Evolutionary conservation across 2,888 invertebrate species (phyloP).

Genomic region (Ariolimax columbianus): DNA sequence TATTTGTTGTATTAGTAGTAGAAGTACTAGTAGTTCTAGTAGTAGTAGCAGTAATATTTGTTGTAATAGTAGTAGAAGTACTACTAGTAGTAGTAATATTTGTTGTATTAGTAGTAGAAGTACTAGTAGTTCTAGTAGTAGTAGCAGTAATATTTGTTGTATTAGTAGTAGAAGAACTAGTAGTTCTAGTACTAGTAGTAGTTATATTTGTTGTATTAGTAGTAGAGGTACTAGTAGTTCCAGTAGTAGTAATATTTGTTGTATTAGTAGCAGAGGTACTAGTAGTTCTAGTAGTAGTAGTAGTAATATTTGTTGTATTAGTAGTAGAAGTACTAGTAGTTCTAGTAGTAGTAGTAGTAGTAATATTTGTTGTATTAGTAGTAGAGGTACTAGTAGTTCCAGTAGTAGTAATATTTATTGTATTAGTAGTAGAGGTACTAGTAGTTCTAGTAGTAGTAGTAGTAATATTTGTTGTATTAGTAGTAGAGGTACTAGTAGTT

Average conservation of each 20-base stretch:
- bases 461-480: background rate
- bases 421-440: background rate
- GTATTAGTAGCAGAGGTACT: background rate
- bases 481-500: background rate
- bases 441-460: background rate
- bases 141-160: background rate
- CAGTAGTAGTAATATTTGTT: background rate
- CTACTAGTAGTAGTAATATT: background rate
- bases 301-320: background rate
- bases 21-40: background rate
- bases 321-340: background rate
- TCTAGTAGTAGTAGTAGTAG: background rate
- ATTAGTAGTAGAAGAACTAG: conserved; percentile 1
- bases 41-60: background rate
- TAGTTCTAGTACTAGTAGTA: conserved; percentile 1
- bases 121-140: background rate
- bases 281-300: background rate
- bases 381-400: background rate
- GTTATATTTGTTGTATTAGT: background rate
- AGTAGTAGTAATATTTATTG: background rate
- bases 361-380: background rate
- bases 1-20: too few species aligned
- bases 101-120: background rate
- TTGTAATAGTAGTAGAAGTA: background rate
- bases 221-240: background rate